A percentile compares a stretch with the other conserved stretches of the same genome.
Conservation (phyloP, 2,797 vertebrate genomes). For the Bradypodion pumilum region DNA sequence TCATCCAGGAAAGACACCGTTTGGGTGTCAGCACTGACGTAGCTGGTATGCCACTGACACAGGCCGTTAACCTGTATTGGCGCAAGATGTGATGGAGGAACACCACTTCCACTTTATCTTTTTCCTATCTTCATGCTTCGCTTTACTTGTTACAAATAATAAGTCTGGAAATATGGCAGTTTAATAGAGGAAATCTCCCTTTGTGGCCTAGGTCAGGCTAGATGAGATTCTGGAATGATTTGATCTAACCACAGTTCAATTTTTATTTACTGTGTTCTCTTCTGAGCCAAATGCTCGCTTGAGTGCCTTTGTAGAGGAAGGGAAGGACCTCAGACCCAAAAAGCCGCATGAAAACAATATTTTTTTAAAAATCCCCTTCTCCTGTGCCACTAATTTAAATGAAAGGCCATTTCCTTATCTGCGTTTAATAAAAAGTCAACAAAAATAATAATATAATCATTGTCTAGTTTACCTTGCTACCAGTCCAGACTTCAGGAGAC, state of each 20-base stretch:
- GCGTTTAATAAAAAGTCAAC: neutral
- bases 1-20: neutral
- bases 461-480: neutral
- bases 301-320: too few relatives aligned
- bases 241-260: neutral
- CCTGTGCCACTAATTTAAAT: neutral
- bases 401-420: neutral
- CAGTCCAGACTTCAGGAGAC: too few relatives aligned
- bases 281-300: neutral
- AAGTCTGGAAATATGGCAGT: neutral
- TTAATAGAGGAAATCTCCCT: neutral
- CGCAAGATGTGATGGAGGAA: neutral
- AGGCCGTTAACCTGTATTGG: constrained; percentile 14
- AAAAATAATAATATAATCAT: neutral
- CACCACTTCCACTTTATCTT: neutral
- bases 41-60: neutral
- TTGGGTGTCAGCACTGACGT: constrained; percentile 7
- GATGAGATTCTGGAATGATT: neutral
- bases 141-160: neutral
- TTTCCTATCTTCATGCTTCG: neutral
- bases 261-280: neutral
- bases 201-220: neutral
- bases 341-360: neutral
- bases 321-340: neutral
- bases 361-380: neutral